Percentiles rank a stretch among this genome's conserved stretches.
Evolutionary conservation across 2,113 vertebrate species (phyloP).

Genomic region (Pyrgilauda ruficollis): DNA sequence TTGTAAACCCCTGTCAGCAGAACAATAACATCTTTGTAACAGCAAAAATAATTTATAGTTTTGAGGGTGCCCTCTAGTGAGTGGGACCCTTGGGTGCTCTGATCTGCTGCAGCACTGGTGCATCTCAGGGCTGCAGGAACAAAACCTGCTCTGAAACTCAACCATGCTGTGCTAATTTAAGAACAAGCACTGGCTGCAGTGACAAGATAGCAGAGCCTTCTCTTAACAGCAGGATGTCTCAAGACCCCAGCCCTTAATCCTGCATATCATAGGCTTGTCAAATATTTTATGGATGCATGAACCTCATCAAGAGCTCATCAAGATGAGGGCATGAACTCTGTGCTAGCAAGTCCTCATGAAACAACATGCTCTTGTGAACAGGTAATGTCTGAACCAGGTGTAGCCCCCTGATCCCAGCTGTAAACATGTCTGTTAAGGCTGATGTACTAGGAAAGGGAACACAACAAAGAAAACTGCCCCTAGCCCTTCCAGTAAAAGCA

Average conservation of each 20-base stretch:
- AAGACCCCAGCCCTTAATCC: neutral
- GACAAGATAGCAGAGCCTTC: neutral
- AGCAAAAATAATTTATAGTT: neutral
- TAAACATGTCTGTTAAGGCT: neutral
- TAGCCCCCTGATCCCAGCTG: neutral
- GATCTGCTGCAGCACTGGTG: neutral
- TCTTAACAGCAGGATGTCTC: neutral
- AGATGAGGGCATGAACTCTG: neutral
- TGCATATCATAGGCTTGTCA: neutral
- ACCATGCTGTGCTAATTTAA: neutral
- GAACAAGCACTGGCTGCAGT: neutral
- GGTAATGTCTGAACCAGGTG: neutral
- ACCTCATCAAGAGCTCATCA: neutral
- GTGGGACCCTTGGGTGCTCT: neutral
- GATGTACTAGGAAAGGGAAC: neutral
- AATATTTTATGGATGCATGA: neutral
- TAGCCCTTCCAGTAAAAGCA: neutral
- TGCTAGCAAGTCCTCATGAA: neutral
- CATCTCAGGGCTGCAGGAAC: neutral
- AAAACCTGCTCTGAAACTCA: neutral
- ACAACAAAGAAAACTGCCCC: rapidly evolving
- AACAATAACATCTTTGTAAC: neutral
- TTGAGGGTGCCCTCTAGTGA: conserved; percentile 21
- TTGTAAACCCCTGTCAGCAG: neutral
- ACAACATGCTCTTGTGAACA: neutral